Evolutionary conservation across 2,797 vertebrate genomes (phyloP).

Genomic region (Lates japonicus): DNA sequence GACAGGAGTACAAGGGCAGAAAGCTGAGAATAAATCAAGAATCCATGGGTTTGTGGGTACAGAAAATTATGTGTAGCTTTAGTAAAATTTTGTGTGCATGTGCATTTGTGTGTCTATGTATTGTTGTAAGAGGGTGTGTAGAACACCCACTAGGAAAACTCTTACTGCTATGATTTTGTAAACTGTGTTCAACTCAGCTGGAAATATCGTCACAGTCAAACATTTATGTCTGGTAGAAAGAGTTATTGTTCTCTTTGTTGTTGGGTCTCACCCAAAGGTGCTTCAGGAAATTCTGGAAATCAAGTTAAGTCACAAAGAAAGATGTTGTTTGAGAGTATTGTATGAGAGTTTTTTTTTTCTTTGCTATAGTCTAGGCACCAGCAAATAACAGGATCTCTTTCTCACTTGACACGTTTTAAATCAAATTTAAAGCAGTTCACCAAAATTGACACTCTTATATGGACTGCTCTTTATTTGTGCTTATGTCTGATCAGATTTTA

Average conservation of each 20-base stretch:
- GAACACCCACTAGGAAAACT: constrained; percentile 34
- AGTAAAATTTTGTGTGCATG: not conserved
- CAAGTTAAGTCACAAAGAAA: constrained; percentile 53
- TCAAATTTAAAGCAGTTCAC: not conserved
- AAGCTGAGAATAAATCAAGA: not conserved
- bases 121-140: constrained; percentile 34
- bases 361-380: not conserved
- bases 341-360: constrained; percentile 14
- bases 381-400: not conserved
- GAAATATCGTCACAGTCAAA: constrained; percentile 54
- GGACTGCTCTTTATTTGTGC: not conserved
- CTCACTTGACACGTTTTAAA: not conserved
- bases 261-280: constrained; percentile 51
- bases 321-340: constrained; percentile 26
- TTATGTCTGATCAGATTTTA: not conserved
- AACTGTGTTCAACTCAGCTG: constrained; percentile 37
- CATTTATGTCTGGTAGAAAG: constrained; percentile 49
- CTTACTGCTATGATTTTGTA: constrained; percentile 26
- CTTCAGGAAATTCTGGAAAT: constrained; percentile 61
- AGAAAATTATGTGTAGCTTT: not conserved
- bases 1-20: not conserved
- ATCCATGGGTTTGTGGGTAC: not conserved
- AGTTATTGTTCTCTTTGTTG: constrained; percentile 58
- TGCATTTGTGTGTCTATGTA: not conserved
- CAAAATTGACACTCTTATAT: not conserved